These are phyloP conservation scores for Acromyrmex charruanus DNA, from an alignment of 1,140 invertebrate genomes.

Conservation along the genomic window DNA sequence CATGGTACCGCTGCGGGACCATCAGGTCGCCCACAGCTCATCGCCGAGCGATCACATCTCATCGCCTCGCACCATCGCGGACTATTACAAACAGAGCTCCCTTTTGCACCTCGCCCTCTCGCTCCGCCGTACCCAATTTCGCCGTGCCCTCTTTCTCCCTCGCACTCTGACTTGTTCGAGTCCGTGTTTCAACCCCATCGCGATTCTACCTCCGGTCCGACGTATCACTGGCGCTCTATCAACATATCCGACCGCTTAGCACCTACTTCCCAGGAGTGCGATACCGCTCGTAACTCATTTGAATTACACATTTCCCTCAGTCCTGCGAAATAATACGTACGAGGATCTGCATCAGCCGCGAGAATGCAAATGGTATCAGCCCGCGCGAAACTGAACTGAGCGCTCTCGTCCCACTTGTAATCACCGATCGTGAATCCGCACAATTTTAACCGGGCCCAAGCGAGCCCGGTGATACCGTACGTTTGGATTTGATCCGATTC, in stretches of 20 bases:
- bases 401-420: constrained; percentile 51
- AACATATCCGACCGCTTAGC: constrained; percentile 86
- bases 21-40: constrained; percentile 85
- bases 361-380: constrained; percentile 66
- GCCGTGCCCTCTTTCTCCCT: constrained; percentile 55
- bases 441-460: constrained; percentile 64
- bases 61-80: constrained; percentile 84
- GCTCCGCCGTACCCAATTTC: constrained; percentile 37
- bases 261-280: constrained; percentile 86
- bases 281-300: constrained; percentile 86
- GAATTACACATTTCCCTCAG: constrained; percentile 86
- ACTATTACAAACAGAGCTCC: constrained; percentile 83
- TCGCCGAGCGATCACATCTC: constrained; percentile 86
- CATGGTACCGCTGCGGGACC: constrained; percentile 83
- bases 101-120: constrained; percentile 69
- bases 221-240: constrained; percentile 84
- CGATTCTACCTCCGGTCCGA: constrained; percentile 80
- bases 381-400: constrained; percentile 11
- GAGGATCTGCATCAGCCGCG: constrained; percentile 68
- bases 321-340: constrained; percentile 77
- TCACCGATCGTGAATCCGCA: constrained; percentile 63
- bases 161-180: constrained; percentile 44
- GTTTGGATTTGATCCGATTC: constrained; percentile 67
- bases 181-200: constrained; percentile 82
- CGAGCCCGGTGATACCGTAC: constrained; percentile 35